A percentile compares a stretch with the other conserved stretches of the same genome.
These are phyloP conservation scores for Nomada ferruginata DNA, from an alignment of 2,888 invertebrate genomes.

Conservation along the genomic window DNA sequence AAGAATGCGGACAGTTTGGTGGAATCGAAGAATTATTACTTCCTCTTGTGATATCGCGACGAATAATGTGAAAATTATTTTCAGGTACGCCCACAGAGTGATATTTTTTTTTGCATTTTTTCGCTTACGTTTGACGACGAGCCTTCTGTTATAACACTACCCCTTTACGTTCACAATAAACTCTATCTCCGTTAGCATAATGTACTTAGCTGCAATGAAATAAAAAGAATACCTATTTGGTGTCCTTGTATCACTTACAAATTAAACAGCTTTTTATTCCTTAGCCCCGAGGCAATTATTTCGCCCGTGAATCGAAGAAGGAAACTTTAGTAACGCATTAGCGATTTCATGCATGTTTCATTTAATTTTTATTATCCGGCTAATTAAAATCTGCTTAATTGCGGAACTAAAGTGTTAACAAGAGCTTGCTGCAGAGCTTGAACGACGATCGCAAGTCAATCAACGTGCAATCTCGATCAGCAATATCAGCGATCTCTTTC, in stretches of 20 bases:
- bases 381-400: conserved; percentile 1
- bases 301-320: too few relatives aligned
- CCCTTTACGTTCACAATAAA: neutral
- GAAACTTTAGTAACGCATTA: too few relatives aligned
- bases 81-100: neutral
- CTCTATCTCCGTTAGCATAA: neutral
- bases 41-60: neutral
- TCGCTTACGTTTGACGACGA: conserved; percentile 2
- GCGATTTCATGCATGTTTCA: neutral
- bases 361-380: neutral
- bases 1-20: conserved; percentile 14
- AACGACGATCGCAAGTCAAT: conserved; percentile 25
- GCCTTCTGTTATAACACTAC: neutral
- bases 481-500: conserved; percentile 22
- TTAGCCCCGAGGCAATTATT: too few relatives aligned
- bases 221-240: too few relatives aligned
- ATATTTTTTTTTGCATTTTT: neutral
- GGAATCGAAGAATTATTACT: conserved; percentile 39
- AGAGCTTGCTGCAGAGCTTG: neutral
- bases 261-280: too few relatives aligned
- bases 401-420: neutral
- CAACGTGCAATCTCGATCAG: conserved; percentile 18
- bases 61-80: conserved; percentile 3
- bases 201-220: too few relatives aligned
- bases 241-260: too few relatives aligned